Percentiles rank a stretch among this genome's conserved stretches.
Evolutionary conservation across 2,797 vertebrate species (phyloP).

Genomic region (Odontamblyopus lacepedii): DNA sequence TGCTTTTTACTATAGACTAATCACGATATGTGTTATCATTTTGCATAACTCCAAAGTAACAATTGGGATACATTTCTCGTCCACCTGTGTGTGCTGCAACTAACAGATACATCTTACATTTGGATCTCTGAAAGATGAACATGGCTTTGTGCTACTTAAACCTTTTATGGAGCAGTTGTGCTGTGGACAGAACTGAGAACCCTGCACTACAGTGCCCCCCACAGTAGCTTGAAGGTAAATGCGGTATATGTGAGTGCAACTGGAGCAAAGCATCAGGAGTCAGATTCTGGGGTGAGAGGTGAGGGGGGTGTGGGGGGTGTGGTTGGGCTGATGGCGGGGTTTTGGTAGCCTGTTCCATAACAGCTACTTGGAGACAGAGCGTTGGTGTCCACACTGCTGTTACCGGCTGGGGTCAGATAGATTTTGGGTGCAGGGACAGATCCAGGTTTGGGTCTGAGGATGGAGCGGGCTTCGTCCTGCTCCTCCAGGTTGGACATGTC

Average conservation of each 20-base stretch:
- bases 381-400: conserved; percentile 79
- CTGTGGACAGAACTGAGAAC: conserved; percentile 30
- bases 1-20: no score
- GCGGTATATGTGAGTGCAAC: conserved; percentile 17
- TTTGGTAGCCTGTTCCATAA: conserved; percentile 88
- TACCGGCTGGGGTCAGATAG: conserved; percentile 83
- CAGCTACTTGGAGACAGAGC: conserved; percentile 86
- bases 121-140: not conserved
- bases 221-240: conserved; percentile 39
- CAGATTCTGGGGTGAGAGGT: conserved; percentile 84
- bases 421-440: conserved; percentile 81
- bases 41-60: not conserved
- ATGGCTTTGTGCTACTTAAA: not conserved
- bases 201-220: conserved; percentile 32
- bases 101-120: not conserved
- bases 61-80: not conserved
- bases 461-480: conserved; percentile 90
- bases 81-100: not conserved
- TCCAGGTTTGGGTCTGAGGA: conserved; percentile 88
- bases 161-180: conserved; percentile 9
- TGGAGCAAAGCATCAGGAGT: conserved; percentile 78
- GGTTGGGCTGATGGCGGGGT: conserved; percentile 76
- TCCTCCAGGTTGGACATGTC: conserved; percentile 95
- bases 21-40: not conserved
- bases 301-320: conserved; percentile 61